A percentile compares a stretch with the other conserved stretches of the same genome.
Conservation (phyloP, 2,797 vertebrate species). For the Periparus ater region DNA sequence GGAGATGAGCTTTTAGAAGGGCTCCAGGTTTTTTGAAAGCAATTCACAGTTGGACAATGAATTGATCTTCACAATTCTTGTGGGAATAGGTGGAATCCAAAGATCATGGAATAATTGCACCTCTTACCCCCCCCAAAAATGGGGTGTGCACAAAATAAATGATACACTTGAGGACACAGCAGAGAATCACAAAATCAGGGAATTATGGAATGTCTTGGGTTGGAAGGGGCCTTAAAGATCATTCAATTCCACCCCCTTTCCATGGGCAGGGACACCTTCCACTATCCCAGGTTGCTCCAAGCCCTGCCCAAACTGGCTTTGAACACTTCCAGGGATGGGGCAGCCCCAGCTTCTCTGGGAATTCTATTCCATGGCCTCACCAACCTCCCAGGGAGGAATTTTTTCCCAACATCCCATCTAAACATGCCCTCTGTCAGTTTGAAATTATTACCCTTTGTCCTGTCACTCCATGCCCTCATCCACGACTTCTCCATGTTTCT, state of each 20-base stretch:
- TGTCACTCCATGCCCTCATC: neutral
- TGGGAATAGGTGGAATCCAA: neutral
- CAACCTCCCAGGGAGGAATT: neutral
- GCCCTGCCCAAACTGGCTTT: rapidly evolving
- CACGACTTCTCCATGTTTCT: neutral
- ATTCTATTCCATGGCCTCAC: neutral
- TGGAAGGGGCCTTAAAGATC: neutral
- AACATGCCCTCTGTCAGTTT: neutral
- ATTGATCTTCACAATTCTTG: too few species aligned
- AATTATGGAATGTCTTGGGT: neutral
- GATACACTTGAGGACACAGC: neutral
- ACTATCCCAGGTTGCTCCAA: neutral
- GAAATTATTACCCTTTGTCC: rapidly evolving
- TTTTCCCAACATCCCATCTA: neutral
- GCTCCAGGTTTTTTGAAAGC: neutral
- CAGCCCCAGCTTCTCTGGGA: neutral
- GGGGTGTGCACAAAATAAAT: rapidly evolving
- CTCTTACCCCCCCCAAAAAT: neutral
- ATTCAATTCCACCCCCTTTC: neutral
- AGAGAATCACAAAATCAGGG: neutral
- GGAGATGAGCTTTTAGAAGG: neutral
- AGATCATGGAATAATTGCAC: neutral
- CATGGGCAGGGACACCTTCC: neutral
- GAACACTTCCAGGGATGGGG: too few species aligned
- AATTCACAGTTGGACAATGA: neutral